Evolutionary conservation across 2,797 vertebrate species (phyloP), one percentile per base, ranked within the genome.

Genomic region (Alcedo atthis): DNA sequence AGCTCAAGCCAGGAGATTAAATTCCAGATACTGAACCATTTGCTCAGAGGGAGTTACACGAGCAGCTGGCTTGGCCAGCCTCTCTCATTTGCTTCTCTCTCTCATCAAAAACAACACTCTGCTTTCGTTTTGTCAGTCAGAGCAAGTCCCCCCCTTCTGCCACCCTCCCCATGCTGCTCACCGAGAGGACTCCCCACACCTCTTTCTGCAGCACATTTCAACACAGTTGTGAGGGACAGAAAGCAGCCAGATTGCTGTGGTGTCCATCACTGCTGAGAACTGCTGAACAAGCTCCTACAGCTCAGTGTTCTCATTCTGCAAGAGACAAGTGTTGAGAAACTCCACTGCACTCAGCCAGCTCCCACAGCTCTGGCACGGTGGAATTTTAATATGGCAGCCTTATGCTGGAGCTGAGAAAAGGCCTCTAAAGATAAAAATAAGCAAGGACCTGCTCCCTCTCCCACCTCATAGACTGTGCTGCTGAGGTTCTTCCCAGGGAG

Each of bases 1-100:
- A 74, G 48, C 81, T 48, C 55, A 69, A 64, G 64, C 58, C 81
- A 94, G 83, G 24, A 91, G 75, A 93, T 78, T 62, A 43, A 43
- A 79, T 92, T 81, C 68, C 79, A 95, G 87, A 90, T 89, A 93
- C 26, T 43, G 54, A 85, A 85, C 75, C 74, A 26, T 74, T 90
- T 75, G 70, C 85, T 91, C 69, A 8, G 4, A 91, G 55, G 53
- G 58, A 81, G 73, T 83, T 87, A 58, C 71, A 59, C 8, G 62
- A 94, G 62, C 45, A 61, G 66, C 83, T 82, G 71, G 30, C 54
- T 87, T 33, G 83, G 80, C 67, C 70, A 28, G 48, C 18, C 63
- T 55, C 77, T 66, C 81, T 49, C 22, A 58, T 74, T 94, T 82
- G 68, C 69, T 84, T 57, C 57, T 46, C 43, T 45, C 58, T 82